phyloP scores from a whole-genome alignment of 2,797 vertebrate genomes.

The Nasua narica region DNA sequence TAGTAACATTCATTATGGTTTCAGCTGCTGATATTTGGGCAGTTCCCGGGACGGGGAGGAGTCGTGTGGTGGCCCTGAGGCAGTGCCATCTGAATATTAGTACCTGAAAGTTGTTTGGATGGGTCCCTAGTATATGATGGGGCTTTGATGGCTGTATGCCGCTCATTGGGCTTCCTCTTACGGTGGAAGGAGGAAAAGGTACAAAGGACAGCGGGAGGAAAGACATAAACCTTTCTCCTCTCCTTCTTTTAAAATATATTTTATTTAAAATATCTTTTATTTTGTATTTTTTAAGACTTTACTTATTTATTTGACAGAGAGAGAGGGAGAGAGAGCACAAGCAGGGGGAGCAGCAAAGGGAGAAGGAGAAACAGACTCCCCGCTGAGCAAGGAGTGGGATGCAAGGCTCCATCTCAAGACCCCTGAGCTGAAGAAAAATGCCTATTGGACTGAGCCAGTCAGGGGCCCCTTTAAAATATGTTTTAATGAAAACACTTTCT shows the following conservation, averaged over 20 bases:
- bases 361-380: too few species aligned
- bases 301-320: background rate
- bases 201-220: background rate
- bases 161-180: background rate
- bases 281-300: background rate
- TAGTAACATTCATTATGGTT: conserved; percentile 74
- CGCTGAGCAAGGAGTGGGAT: background rate
- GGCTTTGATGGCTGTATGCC: background rate
- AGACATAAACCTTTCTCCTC: background rate
- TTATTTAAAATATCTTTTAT: background rate
- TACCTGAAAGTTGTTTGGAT: background rate
- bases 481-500: background rate
- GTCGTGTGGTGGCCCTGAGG: background rate
- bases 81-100: background rate
- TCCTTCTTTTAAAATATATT: background rate
- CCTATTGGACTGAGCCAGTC: background rate
- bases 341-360: background rate
- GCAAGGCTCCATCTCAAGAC: background rate
- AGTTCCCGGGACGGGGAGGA: conserved; percentile 48
- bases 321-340: background rate
- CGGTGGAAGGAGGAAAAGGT: background rate
- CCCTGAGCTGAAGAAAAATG: background rate
- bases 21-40: conserved; percentile 59
- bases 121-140: background rate
- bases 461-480: background rate